Evolutionary conservation across 2,113 vertebrate genomes (phyloP), one percentile per base, ranked within the genome.

Genomic region (Morphnarchus princeps): DNA sequence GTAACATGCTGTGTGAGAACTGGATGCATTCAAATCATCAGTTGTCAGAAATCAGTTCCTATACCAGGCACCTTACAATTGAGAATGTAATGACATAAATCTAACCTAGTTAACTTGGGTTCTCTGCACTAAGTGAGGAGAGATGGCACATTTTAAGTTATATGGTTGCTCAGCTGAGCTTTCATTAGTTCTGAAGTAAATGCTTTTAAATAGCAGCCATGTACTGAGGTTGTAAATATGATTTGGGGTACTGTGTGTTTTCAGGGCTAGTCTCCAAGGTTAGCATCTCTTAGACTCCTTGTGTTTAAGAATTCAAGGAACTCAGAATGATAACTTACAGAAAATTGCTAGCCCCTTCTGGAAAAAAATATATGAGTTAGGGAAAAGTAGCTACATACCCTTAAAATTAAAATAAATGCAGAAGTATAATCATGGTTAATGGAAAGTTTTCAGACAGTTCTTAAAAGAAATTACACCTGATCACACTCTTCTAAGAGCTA

Each of bases 31-130:
- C 47, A 97, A 89, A 93, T 85, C 70, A 73, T 71, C 62, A 70
- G 29, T 82, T 90, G 49, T 97, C 84, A 91, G 70, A 95, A 91
- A 97, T 93, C 74, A 92, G 81, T 86, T 95, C 61, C 31, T 73
- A 6, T 94, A 59, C 25, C 34, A 65, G 18, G 10, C 24, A 36
- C 28, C 32, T 92, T 86, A 70, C 31, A 82, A 85, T 15, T 69
- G 77, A 86, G 88, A 81, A 50, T 55, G 49, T 59, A 87, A 62
- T 62, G 49, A 82, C 40, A 74, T 74, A 88, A 82, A 96, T 69
- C 34, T 94, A 70, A 79, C 50, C 67, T 38, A 47, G 70, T 81
- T 82, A 87, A 84, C 74, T 84, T 79, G 55, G 55, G 40, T 82
- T 87, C 54, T 95, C 55, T 40, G 31, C 0, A 1, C 32, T 82